A percentile compares a stretch with the other conserved stretches of the same genome.
These are phyloP conservation scores for Globodera rostochiensis DNA, from an alignment of 1,140 invertebrate species.

Conservation along the genomic window DNA sequence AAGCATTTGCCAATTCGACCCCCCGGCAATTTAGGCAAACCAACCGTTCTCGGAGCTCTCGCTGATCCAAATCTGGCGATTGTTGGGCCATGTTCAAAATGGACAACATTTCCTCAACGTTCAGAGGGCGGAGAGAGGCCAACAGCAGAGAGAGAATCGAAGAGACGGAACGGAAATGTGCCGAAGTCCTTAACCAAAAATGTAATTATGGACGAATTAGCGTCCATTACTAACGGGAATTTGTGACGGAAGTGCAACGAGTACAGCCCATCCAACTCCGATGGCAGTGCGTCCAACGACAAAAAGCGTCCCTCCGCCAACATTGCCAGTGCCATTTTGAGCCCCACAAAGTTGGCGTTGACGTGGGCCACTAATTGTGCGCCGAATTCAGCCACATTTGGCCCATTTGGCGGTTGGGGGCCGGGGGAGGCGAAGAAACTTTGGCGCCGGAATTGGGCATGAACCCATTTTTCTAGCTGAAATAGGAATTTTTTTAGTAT, in stretches of 20 bases:
- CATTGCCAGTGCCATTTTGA: constrained; percentile 87
- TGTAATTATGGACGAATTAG: constrained; percentile 64
- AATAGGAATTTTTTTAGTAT: background rate
- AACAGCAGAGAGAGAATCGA: constrained; percentile 79
- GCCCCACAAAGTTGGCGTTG: constrained; percentile 85
- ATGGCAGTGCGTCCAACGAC: constrained; percentile 85
- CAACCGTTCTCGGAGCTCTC: constrained; percentile 41
- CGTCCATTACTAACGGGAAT: constrained; percentile 87
- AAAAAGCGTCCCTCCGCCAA: constrained; percentile 88
- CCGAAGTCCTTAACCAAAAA: constrained; percentile 42
- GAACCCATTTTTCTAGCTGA: constrained; percentile 75
- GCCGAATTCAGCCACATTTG: constrained; percentile 76
- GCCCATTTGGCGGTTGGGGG: constrained; percentile 65
- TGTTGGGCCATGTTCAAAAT: constrained; percentile 83
- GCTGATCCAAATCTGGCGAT: constrained; percentile 70
- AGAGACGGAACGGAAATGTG: constrained; percentile 56
- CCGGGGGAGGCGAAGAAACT: constrained; percentile 48
- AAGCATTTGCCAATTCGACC: background rate
- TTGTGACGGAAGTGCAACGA: constrained; percentile 85
- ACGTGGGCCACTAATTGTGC: constrained; percentile 81
- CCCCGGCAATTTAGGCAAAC: constrained; percentile 5
- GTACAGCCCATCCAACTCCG: constrained; percentile 88
- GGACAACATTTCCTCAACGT: constrained; percentile 86
- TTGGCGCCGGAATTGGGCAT: constrained; percentile 14
- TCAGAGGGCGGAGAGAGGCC: constrained; percentile 85